phyloP scores from a whole-genome alignment of 2,888 invertebrate species.

The Drosophila ezoana region DNA sequence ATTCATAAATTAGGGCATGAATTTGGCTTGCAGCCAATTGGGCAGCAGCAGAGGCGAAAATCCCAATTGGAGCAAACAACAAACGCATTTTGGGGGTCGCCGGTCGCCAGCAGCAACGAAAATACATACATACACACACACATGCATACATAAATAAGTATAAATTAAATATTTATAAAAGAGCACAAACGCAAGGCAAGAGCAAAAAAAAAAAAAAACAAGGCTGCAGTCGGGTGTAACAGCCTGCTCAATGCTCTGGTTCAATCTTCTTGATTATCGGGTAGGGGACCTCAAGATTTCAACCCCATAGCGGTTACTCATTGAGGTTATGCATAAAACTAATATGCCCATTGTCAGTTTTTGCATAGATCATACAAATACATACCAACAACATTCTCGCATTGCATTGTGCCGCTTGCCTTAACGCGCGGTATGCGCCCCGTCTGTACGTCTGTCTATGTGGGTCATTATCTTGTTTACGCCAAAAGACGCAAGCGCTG shows the following conservation, averaged over 20 bases:
- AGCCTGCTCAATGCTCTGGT: neutral
- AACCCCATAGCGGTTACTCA: neutral
- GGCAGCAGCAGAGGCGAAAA: constrained; percentile 14
- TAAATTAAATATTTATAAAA: constrained; percentile 48
- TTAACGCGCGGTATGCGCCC: constrained; percentile 55
- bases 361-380: neutral
- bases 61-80: constrained; percentile 40
- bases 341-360: neutral
- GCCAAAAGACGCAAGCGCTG: constrained; percentile 38
- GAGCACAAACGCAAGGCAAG: constrained; percentile 4
- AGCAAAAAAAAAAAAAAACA: neutral
- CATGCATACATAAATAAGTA: constrained; percentile 32
- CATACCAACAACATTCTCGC: constrained; percentile 20
- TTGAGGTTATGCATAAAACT: neutral
- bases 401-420: constrained; percentile 53
- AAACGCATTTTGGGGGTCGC: constrained; percentile 46
- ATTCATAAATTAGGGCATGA: constrained; percentile 59
- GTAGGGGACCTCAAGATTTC: neutral
- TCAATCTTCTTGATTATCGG: neutral
- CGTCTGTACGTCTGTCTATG: constrained; percentile 39
- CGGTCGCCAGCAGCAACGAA: constrained; percentile 17
- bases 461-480: constrained; percentile 79
- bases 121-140: constrained; percentile 28
- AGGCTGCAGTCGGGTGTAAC: no score
- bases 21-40: constrained; percentile 61